Evolutionary conservation across 2,113 vertebrate species (phyloP), one percentile per base, ranked within the genome.

Genomic region (Zapus hudsonius): DNA sequence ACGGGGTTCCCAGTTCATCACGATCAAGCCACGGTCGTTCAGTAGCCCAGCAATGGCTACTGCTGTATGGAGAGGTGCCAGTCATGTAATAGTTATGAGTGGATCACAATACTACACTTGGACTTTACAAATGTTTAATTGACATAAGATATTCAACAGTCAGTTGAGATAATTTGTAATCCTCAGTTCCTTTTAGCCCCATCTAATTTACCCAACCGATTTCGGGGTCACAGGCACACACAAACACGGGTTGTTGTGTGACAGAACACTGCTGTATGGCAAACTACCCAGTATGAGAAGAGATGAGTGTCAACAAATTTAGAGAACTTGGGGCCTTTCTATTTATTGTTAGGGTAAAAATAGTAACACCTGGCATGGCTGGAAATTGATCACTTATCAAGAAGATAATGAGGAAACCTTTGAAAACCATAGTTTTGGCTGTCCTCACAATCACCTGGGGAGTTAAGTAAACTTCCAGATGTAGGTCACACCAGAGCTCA

Each of bases 91-190:
- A 84, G 89, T 89, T 91, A 94, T 17, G 78, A 94, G 74, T 82
- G 55, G 92, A 94, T 95, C 85, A 59, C 94, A 94, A 87, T 23
- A 90, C 87, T 78, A 22, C 91, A 91, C 57, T 88, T 83, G 82
- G 63, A 92, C 91, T 96, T 84, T 72, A 72, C 27, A 90, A 95
- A 87, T 66, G 44, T 92, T 73, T 95, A 94, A 89, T 94, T 93
- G 84, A 91, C 69, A 94, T 33, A 38, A 74, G 93, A 90, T 81
- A 96, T 82, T 92, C 88, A 92, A 93, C 55, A 95, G 94, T 80
- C 23, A 15, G 86, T 89, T 42, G 61, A 95, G 94, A 94, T 90
- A 73, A 95, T 84, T 76, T 91, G 8, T 88, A 88, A 93, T 92
- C 89, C 42, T 91, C 90, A 64, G 23, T 93, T 93, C 29, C n/a